Evolutionary conservation across 1,140 invertebrate species (phyloP).

Genomic region (Agrypnia vestita): DNA sequence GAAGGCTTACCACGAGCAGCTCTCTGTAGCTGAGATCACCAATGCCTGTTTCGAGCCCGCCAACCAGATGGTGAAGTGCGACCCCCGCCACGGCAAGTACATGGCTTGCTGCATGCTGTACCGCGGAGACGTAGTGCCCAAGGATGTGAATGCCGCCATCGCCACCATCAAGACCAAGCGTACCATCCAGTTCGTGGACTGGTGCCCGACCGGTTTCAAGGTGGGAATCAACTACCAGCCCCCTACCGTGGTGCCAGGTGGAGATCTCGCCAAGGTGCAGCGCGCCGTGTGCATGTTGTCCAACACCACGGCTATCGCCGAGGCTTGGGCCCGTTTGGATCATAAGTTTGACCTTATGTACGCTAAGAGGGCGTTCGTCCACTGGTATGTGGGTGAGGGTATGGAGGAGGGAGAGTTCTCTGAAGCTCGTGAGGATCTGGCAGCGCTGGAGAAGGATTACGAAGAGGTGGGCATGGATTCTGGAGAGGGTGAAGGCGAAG

Average conservation of each 20-base stretch:
- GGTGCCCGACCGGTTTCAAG: conserved; percentile 93
- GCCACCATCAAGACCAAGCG: conserved; percentile 89
- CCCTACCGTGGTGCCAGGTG: conserved; percentile 87
- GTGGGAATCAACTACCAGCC: conserved; percentile 87
- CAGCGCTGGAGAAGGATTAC: conserved; percentile 89
- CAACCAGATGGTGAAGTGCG: conserved; percentile 96
- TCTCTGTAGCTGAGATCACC: conserved; percentile 90
- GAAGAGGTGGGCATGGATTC: conserved; percentile 87
- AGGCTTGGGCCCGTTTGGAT: conserved; percentile 85
- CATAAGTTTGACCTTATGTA: conserved; percentile 91
- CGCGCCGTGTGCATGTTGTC: conserved; percentile 85
- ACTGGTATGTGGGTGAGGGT: conserved; percentile 90
- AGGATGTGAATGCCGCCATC: conserved; percentile 89
- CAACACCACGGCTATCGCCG: conserved; percentile 88
- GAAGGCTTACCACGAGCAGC: conserved; percentile 89
- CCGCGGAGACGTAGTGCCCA: conserved; percentile 84
- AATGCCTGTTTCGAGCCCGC: conserved; percentile 92
- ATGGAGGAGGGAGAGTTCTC: conserved; percentile 92
- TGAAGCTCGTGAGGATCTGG: conserved; percentile 90
- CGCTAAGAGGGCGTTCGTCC: conserved; percentile 88
- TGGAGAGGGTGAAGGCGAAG: conserved; percentile 81
- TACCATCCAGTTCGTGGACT: conserved; percentile 91
- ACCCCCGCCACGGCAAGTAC: conserved; percentile 91
- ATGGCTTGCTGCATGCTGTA: conserved; percentile 92
- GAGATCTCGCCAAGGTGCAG: conserved; percentile 84